Evolutionary conservation across 92 coral and sea anemone genomes (phyloP), one percentile per base, ranked within the genome.

Genomic region (Bergia sp.): DNA sequence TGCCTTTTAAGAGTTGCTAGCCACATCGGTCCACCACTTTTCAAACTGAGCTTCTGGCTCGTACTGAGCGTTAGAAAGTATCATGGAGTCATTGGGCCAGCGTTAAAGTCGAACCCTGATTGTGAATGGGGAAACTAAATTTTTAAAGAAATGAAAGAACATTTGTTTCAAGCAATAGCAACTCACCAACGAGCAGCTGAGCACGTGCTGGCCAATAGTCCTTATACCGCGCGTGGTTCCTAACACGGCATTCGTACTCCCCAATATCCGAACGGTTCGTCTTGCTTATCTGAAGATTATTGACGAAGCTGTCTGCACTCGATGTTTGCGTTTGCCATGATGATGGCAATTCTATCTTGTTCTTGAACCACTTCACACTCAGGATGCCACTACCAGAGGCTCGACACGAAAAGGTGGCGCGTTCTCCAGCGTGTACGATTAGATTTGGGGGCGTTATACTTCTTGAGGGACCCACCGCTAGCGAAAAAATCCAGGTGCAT

Each of bases 161-260:
- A 45, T 45, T 7, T 45, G 50, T 45, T 45, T 45, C 50, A 9
- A 50, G 15, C 11, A 53, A 11, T 53, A 61, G 69, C 12, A 69
- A 69, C 87, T 84, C 42, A 84, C 98, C 95, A 89, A 88, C 55
- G 8, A 92, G 91, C 67, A 95, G 66, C 38, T 83, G 49, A 18
- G 89, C 77, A 18, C 91, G 89, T 21, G 91, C 85, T 7, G 96
- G 87, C 96, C 96, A 95, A 81, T 90, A 95, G 53, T 91, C 93
- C 20, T 71, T 37, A 61, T 36, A 11, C 65, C 16, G 16, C 1
- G 77, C 47, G 20, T 43, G 82, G 64, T 79, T 86, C n/a, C 86
- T 64, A 13, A 94, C 95, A 9, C 98, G 93, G 36, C 98, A 95
- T 42, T 95, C 98, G 80, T 95, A 95, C 85, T 89, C 92, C 58